Evolutionary conservation across 2,888 invertebrate species (phyloP).

Genomic region (Ennomos fuscantarius): DNA sequence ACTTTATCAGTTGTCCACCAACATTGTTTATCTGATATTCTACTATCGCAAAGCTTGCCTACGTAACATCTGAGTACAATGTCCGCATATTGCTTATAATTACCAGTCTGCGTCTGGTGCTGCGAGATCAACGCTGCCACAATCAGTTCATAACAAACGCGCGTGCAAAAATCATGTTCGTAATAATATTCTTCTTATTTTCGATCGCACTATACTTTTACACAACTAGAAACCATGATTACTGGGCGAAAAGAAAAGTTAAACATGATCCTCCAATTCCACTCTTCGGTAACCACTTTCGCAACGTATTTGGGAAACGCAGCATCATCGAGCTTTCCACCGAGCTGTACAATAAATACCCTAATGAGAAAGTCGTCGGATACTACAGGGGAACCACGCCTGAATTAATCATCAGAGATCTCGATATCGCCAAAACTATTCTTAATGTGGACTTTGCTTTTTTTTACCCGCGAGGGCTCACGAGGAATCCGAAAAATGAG

Average conservation of each 20-base stretch:
- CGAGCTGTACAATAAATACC: constrained; percentile 61
- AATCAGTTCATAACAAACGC: constrained; percentile 6
- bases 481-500: constrained; percentile 52
- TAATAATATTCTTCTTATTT: constrained; percentile 37
- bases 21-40: too few relatives aligned
- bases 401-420: constrained; percentile 62
- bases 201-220: constrained; percentile 52
- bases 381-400: constrained; percentile 61
- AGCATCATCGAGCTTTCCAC: constrained; percentile 51
- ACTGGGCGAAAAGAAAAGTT: constrained; percentile 64
- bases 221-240: constrained; percentile 55
- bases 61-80: too few relatives aligned
- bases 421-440: constrained; percentile 57
- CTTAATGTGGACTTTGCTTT: constrained; percentile 59
- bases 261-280: constrained; percentile 60
- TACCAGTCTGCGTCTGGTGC: too few relatives aligned
- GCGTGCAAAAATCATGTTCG: constrained; percentile 39
- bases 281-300: constrained; percentile 60
- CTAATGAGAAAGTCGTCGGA: constrained; percentile 66
- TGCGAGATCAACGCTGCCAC: background rate
- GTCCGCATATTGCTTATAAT: too few relatives aligned
- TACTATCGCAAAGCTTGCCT: too few relatives aligned
- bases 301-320: constrained; percentile 50
- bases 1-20: too few relatives aligned
- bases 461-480: constrained; percentile 60